A percentile compares a stretch with the other conserved stretches of the same genome.
phyloP scores from a whole-genome alignment of 2,888 invertebrate species.

The Nomada fucata region DNA sequence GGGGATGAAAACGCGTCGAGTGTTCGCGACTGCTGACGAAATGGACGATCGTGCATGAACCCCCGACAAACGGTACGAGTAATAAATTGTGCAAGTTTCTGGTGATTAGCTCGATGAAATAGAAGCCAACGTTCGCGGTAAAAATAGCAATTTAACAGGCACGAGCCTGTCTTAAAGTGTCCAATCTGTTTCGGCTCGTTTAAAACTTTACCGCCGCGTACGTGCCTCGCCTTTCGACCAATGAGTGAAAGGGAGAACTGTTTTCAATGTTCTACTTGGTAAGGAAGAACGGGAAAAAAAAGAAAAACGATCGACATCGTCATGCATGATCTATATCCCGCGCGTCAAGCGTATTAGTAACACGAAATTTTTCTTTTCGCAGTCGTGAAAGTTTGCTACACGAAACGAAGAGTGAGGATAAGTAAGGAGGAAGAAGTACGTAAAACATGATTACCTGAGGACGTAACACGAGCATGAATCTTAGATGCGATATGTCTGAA shows the following conservation, averaged over 20 bases:
- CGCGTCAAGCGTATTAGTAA: background rate
- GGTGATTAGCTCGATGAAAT: constrained; percentile 62
- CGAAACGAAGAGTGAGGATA: background rate
- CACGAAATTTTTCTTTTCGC: background rate
- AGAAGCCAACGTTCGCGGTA: constrained; percentile 58
- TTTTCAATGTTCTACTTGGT: background rate
- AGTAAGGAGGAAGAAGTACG: constrained; percentile 7
- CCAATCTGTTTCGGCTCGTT: constrained; percentile 59
- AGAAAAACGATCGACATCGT: too few species aligned
- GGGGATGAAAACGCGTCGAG: constrained; percentile 29
- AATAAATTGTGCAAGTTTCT: constrained; percentile 66
- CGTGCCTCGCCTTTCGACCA: constrained; percentile 2
- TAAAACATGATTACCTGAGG: constrained; percentile 79
- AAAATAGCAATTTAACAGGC: constrained; percentile 66
- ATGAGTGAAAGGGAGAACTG: constrained; percentile 2
- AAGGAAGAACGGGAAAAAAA: too few species aligned
- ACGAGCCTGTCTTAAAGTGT: constrained; percentile 65
- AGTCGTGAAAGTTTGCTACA: background rate
- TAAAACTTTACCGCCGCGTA: constrained; percentile 63
- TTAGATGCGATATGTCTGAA: constrained; percentile 80
- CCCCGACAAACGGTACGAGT: constrained; percentile 41
- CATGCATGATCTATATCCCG: too few species aligned
- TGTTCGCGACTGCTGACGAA: background rate
- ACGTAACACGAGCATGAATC: constrained; percentile 81
- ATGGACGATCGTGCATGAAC: constrained; percentile 19